These are phyloP conservation scores for Lathronympha strigana DNA, from an alignment of 2,888 invertebrate species.

Conservation along the genomic window DNA sequence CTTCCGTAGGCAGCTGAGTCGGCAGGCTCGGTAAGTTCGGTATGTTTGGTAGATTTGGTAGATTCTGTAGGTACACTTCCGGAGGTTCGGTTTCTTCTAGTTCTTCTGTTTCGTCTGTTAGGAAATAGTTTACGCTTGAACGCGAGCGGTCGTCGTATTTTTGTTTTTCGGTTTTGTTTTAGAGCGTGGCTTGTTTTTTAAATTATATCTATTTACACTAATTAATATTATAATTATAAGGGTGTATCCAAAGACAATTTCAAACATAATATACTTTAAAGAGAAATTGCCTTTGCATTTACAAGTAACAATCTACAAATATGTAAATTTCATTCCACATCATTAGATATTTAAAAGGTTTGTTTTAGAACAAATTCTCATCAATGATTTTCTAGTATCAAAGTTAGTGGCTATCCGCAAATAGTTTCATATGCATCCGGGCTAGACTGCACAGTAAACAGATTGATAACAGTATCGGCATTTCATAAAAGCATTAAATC, in stretches of 20 bases:
- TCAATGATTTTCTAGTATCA: constrained; percentile 19
- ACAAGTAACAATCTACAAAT: constrained; percentile 4
- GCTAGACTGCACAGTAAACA: neutral
- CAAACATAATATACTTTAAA: neutral
- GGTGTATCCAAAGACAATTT: constrained; percentile 4
- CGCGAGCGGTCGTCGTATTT: constrained; percentile 79
- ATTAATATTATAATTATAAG: neutral
- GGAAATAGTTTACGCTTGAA: constrained; percentile 58
- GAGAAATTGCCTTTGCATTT: constrained; percentile 13
- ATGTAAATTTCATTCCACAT: constrained; percentile 26
- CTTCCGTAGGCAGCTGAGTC: constrained; percentile 53
- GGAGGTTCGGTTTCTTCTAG: constrained; percentile 69
- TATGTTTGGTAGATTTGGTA: constrained; percentile 39
- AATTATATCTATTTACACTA: constrained; percentile 16
- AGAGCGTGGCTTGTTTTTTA: constrained; percentile 36
- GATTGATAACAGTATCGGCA: neutral
- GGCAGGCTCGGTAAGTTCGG: constrained; percentile 32
- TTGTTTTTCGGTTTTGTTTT: constrained; percentile 45
- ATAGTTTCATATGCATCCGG: constrained; percentile 19
- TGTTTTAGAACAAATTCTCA: neutral
- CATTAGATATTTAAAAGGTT: neutral
- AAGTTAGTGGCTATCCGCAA: constrained; percentile 12
- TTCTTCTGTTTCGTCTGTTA: constrained; percentile 70
- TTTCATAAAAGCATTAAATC: neutral
- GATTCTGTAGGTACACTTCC: constrained; percentile 44